Conservation (phyloP, 2,113 vertebrate species). For the Vulpes ferrilata region DNA sequence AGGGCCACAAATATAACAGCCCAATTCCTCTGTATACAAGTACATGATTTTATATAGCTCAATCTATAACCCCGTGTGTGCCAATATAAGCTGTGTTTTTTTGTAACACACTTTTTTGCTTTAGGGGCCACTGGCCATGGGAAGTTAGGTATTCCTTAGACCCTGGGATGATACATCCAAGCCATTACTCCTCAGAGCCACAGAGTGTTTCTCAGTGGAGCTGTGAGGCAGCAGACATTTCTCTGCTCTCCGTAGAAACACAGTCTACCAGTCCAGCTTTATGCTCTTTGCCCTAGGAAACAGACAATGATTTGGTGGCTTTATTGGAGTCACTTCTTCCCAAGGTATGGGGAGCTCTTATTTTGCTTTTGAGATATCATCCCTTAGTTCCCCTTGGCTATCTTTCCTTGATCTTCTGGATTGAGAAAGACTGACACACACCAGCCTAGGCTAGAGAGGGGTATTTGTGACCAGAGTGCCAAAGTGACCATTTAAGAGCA, state of each 20-base stretch:
- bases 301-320: constrained; percentile 10
- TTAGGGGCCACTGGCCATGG: constrained; percentile 28
- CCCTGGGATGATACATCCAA: background rate
- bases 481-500: background rate
- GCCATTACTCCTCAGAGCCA: background rate
- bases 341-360: background rate
- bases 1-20: constrained; percentile 36
- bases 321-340: constrained; percentile 40
- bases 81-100: constrained; percentile 61
- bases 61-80: constrained; percentile 20
- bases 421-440: constrained; percentile 10
- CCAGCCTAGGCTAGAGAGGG: background rate
- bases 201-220: background rate
- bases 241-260: constrained; percentile 33
- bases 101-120: constrained; percentile 29
- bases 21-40: constrained; percentile 44
- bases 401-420: constrained; percentile 58
- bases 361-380: constrained; percentile 33
- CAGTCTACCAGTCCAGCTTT: background rate
- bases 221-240: background rate
- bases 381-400: background rate
- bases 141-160: constrained; percentile 42
- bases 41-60: constrained; percentile 53
- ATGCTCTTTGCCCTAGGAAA: constrained; percentile 5
- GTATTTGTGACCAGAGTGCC: constrained; percentile 57